Conservation (phyloP, 1,140 invertebrate genomes). For the Drosophila parabipectinata region DNA sequence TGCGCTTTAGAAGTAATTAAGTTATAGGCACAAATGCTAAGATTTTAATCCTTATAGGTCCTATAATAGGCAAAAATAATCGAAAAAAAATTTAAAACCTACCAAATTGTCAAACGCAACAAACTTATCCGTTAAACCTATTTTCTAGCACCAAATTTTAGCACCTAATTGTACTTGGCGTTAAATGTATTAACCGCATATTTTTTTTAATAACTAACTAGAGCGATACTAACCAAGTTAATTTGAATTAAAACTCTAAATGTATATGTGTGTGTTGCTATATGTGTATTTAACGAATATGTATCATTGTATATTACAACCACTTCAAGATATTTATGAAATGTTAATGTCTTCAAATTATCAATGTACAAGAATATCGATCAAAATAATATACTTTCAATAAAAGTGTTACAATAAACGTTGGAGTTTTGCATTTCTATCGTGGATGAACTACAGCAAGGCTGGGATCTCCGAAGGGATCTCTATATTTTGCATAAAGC, state of each 20-base stretch:
- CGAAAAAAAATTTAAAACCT: constrained; percentile 26
- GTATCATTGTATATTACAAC: constrained; percentile 45
- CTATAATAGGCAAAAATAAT: constrained; percentile 26
- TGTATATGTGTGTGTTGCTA: constrained; percentile 76
- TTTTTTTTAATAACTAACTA: constrained; percentile 41
- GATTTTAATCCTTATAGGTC: constrained; percentile 53
- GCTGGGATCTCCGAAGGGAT: background rate
- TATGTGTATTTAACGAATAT: constrained; percentile 69
- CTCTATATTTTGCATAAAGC: constrained; percentile 34
- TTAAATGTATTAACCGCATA: constrained; percentile 10
- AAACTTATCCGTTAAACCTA: constrained; percentile 57
- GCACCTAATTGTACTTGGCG: constrained; percentile 7
- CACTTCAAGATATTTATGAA: constrained; percentile 61
- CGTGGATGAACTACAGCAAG: too few species aligned
- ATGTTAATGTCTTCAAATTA: constrained; percentile 62
- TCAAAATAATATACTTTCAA: constrained; percentile 67
- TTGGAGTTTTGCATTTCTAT: background rate
- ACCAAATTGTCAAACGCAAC: constrained; percentile 57
- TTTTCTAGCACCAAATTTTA: constrained; percentile 61
- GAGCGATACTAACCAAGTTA: constrained; percentile 26
- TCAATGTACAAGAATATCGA: constrained; percentile 65
- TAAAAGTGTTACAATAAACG: constrained; percentile 52
- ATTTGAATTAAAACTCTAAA: constrained; percentile 47
- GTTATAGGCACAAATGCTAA: constrained; percentile 41
- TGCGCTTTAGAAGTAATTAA: constrained; percentile 63